A percentile compares a stretch with the other conserved stretches of the same genome.
Conservation (phyloP, 2,888 invertebrate genomes). For the Himalopsyche tibetana region DNA sequence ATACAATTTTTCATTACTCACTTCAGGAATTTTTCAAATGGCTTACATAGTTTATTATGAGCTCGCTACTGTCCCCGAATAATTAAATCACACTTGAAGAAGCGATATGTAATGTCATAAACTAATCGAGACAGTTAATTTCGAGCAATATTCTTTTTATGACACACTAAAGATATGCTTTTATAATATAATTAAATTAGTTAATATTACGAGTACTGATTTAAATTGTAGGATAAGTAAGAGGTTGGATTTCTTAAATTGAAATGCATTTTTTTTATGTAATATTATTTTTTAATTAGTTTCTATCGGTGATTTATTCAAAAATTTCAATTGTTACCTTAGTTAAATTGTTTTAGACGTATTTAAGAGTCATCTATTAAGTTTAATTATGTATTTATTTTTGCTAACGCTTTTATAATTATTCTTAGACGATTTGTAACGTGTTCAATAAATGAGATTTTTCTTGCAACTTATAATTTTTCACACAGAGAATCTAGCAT, state of each 20-base stretch:
- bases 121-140: too few species aligned
- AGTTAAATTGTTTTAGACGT: constrained; percentile 23
- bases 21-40: too few species aligned
- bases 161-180: too few species aligned
- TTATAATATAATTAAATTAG: neutral
- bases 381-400: constrained; percentile 33
- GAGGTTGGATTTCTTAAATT: neutral
- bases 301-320: constrained; percentile 5
- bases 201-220: constrained; percentile 32
- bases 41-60: too few species aligned
- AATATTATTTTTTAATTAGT: constrained; percentile 33
- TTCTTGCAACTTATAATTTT: neutral
- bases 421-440: neutral
- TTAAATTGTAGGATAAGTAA: neutral
- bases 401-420: constrained; percentile 9
- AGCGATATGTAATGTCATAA: too few species aligned
- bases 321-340: constrained; percentile 34
- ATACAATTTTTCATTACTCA: too few species aligned
- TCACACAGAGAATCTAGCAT: neutral
- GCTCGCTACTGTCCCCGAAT: too few species aligned
- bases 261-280: constrained; percentile 27
- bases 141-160: too few species aligned
- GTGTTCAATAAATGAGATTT: neutral
- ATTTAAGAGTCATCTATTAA: constrained; percentile 22
- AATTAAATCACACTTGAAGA: too few species aligned